Conservation (phyloP, 1,140 invertebrate species). For the Sinella curviseta region DNA sequence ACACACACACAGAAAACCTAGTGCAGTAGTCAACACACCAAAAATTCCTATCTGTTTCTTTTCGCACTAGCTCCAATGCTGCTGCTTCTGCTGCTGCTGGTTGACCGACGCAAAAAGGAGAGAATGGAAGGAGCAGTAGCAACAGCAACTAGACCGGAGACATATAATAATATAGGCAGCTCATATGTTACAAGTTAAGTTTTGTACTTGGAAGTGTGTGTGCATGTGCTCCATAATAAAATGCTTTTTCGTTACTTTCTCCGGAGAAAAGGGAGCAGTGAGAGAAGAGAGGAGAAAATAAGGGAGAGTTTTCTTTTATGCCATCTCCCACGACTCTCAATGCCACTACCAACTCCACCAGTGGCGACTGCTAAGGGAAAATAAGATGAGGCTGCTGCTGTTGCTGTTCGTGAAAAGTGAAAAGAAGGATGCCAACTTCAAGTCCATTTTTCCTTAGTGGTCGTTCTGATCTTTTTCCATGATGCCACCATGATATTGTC, state of each 20-base stretch:
- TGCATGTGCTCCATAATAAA: background rate
- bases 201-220: background rate
- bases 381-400: too few species aligned
- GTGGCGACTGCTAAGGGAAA: too few species aligned
- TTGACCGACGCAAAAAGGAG: constrained; percentile 7
- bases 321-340: background rate
- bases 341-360: too few species aligned
- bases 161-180: background rate
- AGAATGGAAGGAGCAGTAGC: background rate
- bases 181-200: background rate
- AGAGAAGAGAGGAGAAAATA: background rate
- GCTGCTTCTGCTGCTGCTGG: background rate
- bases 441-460: too few species aligned
- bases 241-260: background rate
- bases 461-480: too few species aligned
- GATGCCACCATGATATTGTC: too few species aligned
- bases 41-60: background rate
- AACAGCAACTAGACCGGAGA: background rate
- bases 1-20: background rate
- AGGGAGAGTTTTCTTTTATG: background rate
- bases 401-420: too few species aligned
- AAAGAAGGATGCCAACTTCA: too few species aligned
- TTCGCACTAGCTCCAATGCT: background rate
- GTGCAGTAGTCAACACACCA: too few species aligned
- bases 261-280: background rate